Base-by-base conservation (phyloP, 2,113 vertebrate genomes). In the Prinia subflava region DNA sequence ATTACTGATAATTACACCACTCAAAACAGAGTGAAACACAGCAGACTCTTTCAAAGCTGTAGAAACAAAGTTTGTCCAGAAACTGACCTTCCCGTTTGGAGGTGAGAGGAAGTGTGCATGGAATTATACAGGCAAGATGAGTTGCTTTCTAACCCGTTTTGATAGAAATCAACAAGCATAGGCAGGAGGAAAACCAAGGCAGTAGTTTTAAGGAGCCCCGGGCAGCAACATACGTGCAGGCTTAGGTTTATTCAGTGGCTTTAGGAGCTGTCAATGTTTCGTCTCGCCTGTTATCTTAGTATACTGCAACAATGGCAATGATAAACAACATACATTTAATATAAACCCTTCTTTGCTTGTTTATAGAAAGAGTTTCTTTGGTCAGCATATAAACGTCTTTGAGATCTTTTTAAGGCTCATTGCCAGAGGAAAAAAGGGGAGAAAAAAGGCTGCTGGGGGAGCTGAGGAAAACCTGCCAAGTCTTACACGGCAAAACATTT, bases 1-100 rank as follows among this genome's bases (percentile, higher is more conserved):
- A 98, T 98, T 97, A 97, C 94, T 97, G 97, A 97, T 97, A 98
- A 98, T 98, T 97, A 89, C 89, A 62, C 94, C 92, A 97, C 94
- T 97, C 97, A 96, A 97, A 97, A 95, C 96, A 96, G 96, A 97
- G 95, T 96, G 95, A 97, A 95, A 93, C 96, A 97, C 96, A 98
- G 92, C 95, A 95, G 97, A 92, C 92, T 94, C 96, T 97, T 97
- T 97, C 90, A 97, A 94, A 96, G 89, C 77, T 83, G 90, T 83
- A 85, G 95, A 97, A 96, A 91, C 91, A 95, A 97, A 97, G 94
- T 96, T 97, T 96, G 97, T 97, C 93, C 97, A 97, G 96, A 95
- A 93, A 89, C 94, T 97, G 96, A 97, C 96, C 97, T 98, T 97
- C 95, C 94, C 89, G 25, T 96, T 96, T 70, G 71, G 95, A 98